Evolutionary conservation across 2,113 vertebrate species (phyloP).

Genomic region (Trinectes maculatus): DNA sequence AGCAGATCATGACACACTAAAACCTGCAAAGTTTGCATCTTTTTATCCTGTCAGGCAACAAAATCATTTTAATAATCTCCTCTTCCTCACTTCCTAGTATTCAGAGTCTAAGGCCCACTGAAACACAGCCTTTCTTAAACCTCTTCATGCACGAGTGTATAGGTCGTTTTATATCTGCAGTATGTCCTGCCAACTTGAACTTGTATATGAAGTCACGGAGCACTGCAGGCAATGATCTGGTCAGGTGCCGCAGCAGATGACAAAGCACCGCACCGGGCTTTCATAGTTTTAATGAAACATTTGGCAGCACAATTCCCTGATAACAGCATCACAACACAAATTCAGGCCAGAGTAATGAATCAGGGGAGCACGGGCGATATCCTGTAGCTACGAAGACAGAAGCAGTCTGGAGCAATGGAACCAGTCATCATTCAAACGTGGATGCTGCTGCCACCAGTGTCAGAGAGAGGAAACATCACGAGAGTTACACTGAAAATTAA

Average conservation of each 20-base stretch:
- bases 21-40: slow-evolving; percentile 4
- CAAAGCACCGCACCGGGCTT: slow-evolving; percentile 44
- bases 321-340: slow-evolving; percentile 48
- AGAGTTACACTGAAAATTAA: background rate
- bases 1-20: slow-evolving; percentile 17
- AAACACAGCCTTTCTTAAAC: too few species aligned
- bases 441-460: background rate
- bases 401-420: background rate
- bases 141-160: background rate
- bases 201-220: slow-evolving; percentile 27
- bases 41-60: background rate
- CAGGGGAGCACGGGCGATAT: slow-evolving; percentile 10
- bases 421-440: slow-evolving; percentile 13
- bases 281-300: slow-evolving; percentile 45
- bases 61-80: too few species aligned
- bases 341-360: slow-evolving; percentile 47
- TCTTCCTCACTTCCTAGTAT: background rate
- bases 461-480: background rate
- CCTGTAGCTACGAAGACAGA: slow-evolving; percentile 18
- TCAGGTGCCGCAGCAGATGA: slow-evolving; percentile 56
- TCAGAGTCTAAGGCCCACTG: background rate
- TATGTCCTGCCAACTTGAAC: slow-evolving; percentile 18
- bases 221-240: slow-evolving; percentile 33
- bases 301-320: slow-evolving; percentile 44
- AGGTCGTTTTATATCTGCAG: background rate